phyloP scores from a whole-genome alignment of 37 sponge, comb jelly and placozoan species.

The Halisarca cf. caerulea region DNA sequence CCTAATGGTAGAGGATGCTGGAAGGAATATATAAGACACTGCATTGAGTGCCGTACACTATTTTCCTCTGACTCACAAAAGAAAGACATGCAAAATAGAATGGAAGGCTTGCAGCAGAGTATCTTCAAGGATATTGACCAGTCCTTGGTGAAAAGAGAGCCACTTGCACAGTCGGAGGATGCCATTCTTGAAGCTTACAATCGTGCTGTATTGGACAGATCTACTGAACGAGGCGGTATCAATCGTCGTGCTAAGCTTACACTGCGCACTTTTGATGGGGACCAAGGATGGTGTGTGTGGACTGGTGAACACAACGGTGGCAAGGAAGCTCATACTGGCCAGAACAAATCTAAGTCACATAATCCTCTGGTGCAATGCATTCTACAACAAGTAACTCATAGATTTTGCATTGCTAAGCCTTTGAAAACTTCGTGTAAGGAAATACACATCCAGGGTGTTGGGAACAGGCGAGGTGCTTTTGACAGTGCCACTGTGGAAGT shows the following conservation, averaged over 20 bases:
- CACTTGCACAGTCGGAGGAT: not conserved
- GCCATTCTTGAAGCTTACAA: conserved; percentile 2
- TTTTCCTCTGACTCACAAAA: not conserved
- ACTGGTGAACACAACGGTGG: too few species aligned
- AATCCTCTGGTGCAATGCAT: not conserved
- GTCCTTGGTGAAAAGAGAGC: not conserved
- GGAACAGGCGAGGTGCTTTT: conserved; percentile 36
- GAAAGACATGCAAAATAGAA: not conserved
- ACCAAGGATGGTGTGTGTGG: not conserved
- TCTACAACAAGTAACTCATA: not conserved
- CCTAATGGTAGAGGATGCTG: not conserved
- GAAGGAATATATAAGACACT: conserved; percentile 6
- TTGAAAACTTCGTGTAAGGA: conserved; percentile 8
- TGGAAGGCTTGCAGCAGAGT: too few species aligned
- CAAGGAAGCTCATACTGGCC: not conserved
- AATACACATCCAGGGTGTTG: conserved; percentile 19
- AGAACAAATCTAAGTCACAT: not conserved
- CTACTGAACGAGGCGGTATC: too few species aligned
- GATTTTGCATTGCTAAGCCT: conserved; percentile 27
- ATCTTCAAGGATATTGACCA: too few species aligned
- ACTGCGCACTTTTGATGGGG: not conserved
- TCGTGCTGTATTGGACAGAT: not conserved
- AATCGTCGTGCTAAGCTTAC: not conserved
- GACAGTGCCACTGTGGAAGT: conserved; percentile 40
- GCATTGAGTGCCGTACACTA: not conserved